Percentiles rank a stretch among this genome's conserved stretches.
phyloP scores from a whole-genome alignment of 2,888 invertebrate species.

The Molanna angustata region DNA sequence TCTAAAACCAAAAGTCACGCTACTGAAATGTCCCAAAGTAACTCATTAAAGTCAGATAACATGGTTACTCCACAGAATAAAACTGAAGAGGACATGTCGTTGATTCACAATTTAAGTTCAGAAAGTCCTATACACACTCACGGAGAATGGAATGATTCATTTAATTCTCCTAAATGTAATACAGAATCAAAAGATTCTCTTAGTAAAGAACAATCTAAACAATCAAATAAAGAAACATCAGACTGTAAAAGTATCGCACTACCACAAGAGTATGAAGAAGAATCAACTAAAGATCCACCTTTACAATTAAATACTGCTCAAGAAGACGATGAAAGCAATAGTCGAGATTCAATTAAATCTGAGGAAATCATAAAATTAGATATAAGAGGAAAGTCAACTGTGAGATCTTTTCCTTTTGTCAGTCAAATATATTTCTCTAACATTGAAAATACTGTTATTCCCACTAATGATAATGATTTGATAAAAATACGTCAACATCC shows the following conservation, averaged over 20 bases:
- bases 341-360: constrained; percentile 35
- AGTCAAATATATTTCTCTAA: constrained; percentile 44
- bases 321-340: background rate
- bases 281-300: constrained; percentile 21
- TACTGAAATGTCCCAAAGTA: no score
- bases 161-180: constrained; percentile 16
- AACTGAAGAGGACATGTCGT: no score
- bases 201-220: background rate
- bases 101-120: constrained; percentile 16
- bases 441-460: constrained; percentile 16
- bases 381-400: constrained; percentile 48
- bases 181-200: background rate
- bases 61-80: constrained; percentile 5
- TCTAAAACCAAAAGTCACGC: background rate
- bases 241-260: constrained; percentile 2
- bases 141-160: constrained; percentile 16
- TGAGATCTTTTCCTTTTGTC: constrained; percentile 39
- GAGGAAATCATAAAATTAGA: constrained; percentile 53
- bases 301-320: constrained; percentile 10
- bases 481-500: no score
- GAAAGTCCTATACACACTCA: constrained; percentile 28
- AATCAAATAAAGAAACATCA: background rate
- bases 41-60: background rate
- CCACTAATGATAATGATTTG: constrained; percentile 20
- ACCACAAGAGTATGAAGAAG: constrained; percentile 17